Percentiles rank a stretch among this genome's conserved stretches.
These are phyloP conservation scores for Choloepus didactylus DNA, from an alignment of 2,797 vertebrate genomes.

Conservation along the genomic window DNA sequence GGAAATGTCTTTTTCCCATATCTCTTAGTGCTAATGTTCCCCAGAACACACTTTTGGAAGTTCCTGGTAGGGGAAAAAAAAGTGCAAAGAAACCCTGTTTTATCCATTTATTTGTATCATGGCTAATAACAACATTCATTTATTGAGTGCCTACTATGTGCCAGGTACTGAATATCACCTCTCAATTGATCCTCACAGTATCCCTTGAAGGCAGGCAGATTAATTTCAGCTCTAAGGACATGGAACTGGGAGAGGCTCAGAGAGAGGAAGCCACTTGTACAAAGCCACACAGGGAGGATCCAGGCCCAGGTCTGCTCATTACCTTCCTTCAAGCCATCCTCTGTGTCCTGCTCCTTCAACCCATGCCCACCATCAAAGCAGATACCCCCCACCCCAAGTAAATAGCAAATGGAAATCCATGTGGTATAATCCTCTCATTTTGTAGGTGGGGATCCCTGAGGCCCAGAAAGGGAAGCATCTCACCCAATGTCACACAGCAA, in stretches of 20 bases:
- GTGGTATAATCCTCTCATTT: neutral
- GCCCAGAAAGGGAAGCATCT: slow-evolving; percentile 9
- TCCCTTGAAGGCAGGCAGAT: neutral
- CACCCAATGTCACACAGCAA: neutral
- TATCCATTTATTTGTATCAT: neutral
- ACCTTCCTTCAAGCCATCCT: neutral
- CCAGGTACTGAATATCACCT: neutral
- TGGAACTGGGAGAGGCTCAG: neutral
- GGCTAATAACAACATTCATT: neutral
- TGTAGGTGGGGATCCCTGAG: neutral
- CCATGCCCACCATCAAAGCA: neutral
- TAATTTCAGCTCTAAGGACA: neutral
- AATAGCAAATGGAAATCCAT: neutral
- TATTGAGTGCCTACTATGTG: neutral
- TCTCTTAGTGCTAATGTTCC: neutral
- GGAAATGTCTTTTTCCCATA: neutral
- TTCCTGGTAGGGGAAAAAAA: neutral
- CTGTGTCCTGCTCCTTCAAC: neutral
- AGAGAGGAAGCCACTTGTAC: neutral
- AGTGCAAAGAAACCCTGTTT: neutral
- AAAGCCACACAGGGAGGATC: neutral
- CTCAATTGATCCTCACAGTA: neutral
- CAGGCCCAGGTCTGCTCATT: neutral
- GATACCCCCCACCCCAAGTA: neutral
- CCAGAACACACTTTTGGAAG: neutral